These are phyloP conservation scores for Entomobrya multifasciata DNA, from an alignment of 2,888 invertebrate species.

Conservation along the genomic window DNA sequence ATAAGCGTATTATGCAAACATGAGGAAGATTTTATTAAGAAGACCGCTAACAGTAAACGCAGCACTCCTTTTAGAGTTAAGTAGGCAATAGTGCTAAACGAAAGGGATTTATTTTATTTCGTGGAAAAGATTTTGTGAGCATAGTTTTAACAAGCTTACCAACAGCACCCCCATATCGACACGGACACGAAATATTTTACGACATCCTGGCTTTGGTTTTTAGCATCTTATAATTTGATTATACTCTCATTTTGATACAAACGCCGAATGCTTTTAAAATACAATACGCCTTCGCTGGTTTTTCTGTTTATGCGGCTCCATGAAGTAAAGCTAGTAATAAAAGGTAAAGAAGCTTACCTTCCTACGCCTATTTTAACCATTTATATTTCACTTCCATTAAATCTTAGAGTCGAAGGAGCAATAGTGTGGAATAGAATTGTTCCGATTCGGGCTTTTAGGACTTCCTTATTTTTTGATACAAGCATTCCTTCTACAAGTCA, in stretches of 20 bases:
- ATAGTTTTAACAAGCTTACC: neutral
- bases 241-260: neutral
- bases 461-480: too few relatives aligned
- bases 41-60: neutral
- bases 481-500: too few relatives aligned
- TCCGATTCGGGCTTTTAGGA: too few relatives aligned
- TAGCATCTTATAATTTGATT: neutral
- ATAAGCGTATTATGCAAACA: neutral
- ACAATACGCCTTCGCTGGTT: neutral
- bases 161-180: neutral
- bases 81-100: too few relatives aligned
- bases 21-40: neutral
- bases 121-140: neutral
- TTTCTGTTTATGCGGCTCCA: neutral
- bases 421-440: too few relatives aligned
- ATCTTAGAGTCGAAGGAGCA: too few relatives aligned
- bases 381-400: too few relatives aligned
- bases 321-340: neutral
- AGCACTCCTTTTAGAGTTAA: neutral
- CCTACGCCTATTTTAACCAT: neutral
- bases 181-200: neutral
- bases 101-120: neutral
- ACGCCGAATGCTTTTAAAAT: neutral
- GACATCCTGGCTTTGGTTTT: neutral
- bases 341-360: neutral